phyloP scores from a whole-genome alignment of 1,140 invertebrate genomes.

The Leptopilina boulardi region DNA sequence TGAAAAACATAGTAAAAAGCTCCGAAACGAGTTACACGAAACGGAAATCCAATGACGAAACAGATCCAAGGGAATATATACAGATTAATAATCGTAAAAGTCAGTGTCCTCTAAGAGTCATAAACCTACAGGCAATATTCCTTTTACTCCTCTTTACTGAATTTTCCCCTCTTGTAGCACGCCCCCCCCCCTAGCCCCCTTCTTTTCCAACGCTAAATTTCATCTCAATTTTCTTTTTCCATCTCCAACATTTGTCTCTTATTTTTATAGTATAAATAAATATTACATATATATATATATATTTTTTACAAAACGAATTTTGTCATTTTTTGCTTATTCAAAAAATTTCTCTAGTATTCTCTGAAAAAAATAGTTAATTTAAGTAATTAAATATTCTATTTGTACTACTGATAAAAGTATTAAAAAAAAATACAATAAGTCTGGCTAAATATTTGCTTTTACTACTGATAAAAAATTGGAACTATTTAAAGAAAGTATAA shows the following conservation, averaged over 20 bases:
- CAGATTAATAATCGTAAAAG: slow-evolving; percentile 69
- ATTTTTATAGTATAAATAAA: slow-evolving; percentile 24
- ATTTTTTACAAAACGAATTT: too few species aligned
- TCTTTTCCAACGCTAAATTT: slow-evolving; percentile 51
- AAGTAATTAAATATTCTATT: too few species aligned
- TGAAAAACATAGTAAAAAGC: slow-evolving; percentile 43
- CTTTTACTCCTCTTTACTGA: slow-evolving; percentile 40
- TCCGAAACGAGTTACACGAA: neutral
- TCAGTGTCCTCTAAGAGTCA: slow-evolving; percentile 60
- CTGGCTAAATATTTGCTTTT: too few species aligned
- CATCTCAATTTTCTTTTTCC: slow-evolving; percentile 49
- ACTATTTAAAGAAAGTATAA: too few species aligned
- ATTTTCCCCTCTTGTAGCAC: slow-evolving; percentile 24
- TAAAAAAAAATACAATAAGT: too few species aligned
- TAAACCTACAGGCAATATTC: slow-evolving; percentile 65
- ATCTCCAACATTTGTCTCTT: slow-evolving; percentile 37
- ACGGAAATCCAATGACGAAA: slow-evolving; percentile 42
- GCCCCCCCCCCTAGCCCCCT: slow-evolving; percentile 31
- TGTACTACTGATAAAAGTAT: too few species aligned
- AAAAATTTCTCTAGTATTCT: too few species aligned
- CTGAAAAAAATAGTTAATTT: too few species aligned
- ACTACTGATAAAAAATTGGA: too few species aligned
- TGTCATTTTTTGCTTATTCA: too few species aligned
- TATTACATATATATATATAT: too few species aligned
- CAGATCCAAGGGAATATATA: slow-evolving; percentile 59